Conservation (phyloP, 1,140 invertebrate species). For the Bombus pyrosoma region DNA sequence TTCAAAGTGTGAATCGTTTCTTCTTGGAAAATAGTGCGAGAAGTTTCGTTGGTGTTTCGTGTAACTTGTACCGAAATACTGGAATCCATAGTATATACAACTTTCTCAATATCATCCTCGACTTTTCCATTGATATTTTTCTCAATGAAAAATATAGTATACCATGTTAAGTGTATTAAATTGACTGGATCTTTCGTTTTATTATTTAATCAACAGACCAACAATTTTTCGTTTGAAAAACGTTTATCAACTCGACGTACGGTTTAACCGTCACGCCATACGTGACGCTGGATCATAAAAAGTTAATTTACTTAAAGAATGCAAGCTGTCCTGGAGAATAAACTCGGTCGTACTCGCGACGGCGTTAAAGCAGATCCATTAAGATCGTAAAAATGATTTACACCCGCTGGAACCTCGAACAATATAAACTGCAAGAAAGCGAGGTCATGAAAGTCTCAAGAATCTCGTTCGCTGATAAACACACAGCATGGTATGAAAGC, state of each 20-base stretch:
- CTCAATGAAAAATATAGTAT: background rate
- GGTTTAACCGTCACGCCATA: background rate
- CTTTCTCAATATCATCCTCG: background rate
- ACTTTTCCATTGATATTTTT: no score
- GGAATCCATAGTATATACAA: background rate
- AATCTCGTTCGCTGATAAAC: background rate
- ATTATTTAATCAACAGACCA: background rate
- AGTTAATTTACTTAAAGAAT: slow-evolving; percentile 17
- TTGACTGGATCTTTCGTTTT: background rate
- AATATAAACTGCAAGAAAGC: background rate
- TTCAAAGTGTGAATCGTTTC: background rate
- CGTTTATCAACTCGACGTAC: background rate
- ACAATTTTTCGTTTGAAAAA: background rate
- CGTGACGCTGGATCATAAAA: background rate
- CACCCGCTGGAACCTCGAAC: background rate
- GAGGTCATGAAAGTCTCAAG: background rate
- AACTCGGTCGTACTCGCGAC: background rate
- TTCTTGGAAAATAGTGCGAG: background rate
- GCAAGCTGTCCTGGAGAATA: background rate
- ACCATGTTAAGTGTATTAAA: no score
- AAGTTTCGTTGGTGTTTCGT: background rate
- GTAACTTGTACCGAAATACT: background rate
- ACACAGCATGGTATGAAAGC: background rate
- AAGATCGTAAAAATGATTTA: slow-evolving; percentile 11
- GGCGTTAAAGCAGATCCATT: background rate